These are phyloP conservation scores for Belgica antarctica DNA, from an alignment of 2,888 invertebrate species.

Conservation along the genomic window DNA sequence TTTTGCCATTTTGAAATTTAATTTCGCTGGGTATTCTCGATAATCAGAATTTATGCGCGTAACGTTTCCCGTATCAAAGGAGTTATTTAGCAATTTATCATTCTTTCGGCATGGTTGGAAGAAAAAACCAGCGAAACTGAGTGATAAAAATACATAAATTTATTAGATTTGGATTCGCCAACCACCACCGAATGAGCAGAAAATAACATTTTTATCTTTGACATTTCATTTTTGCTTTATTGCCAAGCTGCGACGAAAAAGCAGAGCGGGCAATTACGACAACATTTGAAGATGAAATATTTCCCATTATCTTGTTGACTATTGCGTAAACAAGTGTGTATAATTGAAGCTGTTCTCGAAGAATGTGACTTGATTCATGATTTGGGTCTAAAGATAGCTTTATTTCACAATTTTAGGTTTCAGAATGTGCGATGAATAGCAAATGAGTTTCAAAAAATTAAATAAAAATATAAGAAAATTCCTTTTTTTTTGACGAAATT, in stretches of 20 bases:
- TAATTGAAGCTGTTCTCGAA: slow-evolving; percentile 5
- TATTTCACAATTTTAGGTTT: no score
- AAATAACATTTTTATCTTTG: slow-evolving; percentile 1
- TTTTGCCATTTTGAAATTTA: slow-evolving; percentile 20
- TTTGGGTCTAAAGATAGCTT: no score
- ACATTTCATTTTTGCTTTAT: slow-evolving; percentile 24
- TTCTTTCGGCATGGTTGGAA: slow-evolving; percentile 5
- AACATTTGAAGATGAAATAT: neutral
- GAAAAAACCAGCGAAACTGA: no score
- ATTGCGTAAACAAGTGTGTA: neutral
- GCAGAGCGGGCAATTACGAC: neutral
- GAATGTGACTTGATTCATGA: no score
- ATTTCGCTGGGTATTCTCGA: slow-evolving; percentile 35
- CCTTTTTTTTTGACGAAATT: no score
- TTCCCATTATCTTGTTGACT: neutral
- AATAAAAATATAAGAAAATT: no score
- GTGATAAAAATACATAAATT: slow-evolving; percentile 24
- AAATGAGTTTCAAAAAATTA: no score
- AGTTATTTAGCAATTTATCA: slow-evolving; percentile 26
- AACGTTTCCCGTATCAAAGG: slow-evolving; percentile 31
- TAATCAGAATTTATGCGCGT: slow-evolving; percentile 36
- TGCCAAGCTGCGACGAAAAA: neutral
- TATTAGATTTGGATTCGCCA: slow-evolving; percentile 35
- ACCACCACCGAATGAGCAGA: no score
- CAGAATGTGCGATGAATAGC: no score